Evolutionary conservation across 1,140 invertebrate genomes (phyloP), one percentile per base, ranked within the genome.

Genomic region (Macrobrachium rosenbergii): DNA sequence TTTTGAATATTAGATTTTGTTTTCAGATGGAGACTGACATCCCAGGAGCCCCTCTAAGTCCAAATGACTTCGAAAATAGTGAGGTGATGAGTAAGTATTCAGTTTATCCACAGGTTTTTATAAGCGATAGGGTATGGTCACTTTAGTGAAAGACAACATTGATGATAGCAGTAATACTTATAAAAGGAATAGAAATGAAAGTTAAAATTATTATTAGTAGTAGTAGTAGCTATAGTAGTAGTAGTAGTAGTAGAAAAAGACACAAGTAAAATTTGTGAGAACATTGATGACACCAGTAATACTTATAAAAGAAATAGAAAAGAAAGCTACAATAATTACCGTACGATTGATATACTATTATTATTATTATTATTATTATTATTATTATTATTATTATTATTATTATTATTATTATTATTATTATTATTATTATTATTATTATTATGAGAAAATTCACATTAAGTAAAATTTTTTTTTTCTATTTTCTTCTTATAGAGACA

Each of bases 21-120:
- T 52, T 69, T 21, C 78, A 87, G 85, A 89, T 89, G 86, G 89
- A 88, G 19, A 90, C 90, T 11, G 78, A 90, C 89, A 89, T 90
- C 0, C 91, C 91, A 2, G 91, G 91, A 6, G 85, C 90, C 77
- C 91, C 91, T 21, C 81, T 91, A 17, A 90, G 88, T 2, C 91
- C 91, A 14, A 58, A 87, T 3, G 91, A 92, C 82, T 92, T 91
- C 83, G 82, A 91, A 75, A 90, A 90, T 81, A 91, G 90, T 11
- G 89, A 89, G 52, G 67, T 76, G 3, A 72, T 91, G 85, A 76
- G 85, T 87, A 64, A 87, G 85, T 87, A 10, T 52, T 11, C 45
- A 14, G n/a, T 58, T n/a, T 5, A 21, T 23, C n/a, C 6, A 28
- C 21, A 5, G 37, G 0, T 64, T 28, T 63, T 1, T 37, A 43